Evolutionary conservation across 2,888 invertebrate species (phyloP).

Genomic region (Entomobrya proxima): DNA sequence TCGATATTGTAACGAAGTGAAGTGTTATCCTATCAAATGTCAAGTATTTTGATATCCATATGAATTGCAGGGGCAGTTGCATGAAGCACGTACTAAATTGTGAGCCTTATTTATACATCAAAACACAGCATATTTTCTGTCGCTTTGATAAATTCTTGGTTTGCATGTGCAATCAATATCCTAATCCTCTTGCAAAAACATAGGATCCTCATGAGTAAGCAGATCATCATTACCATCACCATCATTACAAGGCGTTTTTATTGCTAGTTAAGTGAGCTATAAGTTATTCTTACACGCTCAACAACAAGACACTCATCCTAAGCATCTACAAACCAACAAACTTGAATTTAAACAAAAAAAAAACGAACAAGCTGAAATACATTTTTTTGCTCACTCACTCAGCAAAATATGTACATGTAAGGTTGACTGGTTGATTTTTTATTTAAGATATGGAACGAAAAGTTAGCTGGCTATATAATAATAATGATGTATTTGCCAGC

Average conservation of each 20-base stretch:
- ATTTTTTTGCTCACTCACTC: not conserved
- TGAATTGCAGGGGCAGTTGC: not conserved
- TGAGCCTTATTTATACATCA: not conserved
- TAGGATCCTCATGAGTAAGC: slow-evolving; percentile 4
- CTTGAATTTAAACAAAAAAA: not conserved
- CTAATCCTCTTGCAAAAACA: slow-evolving; percentile 1
- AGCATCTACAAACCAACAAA: slow-evolving; percentile 20
- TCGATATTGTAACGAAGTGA: not conserved
- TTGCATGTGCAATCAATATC: too few relatives aligned
- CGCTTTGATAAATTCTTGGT: slow-evolving; percentile 8
- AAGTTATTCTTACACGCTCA: slow-evolving; percentile 31
- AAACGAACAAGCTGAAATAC: slow-evolving; percentile 1
- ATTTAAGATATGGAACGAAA: slow-evolving; percentile 7
- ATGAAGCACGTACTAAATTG: too few relatives aligned
- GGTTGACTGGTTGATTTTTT: slow-evolving; percentile 57
- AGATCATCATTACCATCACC: not conserved
- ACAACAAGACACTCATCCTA: not conserved
- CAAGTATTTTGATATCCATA: slow-evolving; percentile 3
- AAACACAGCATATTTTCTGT: not conserved
- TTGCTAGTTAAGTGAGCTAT: slow-evolving; percentile 8
- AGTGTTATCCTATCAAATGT: not conserved
- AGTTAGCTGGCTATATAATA: not conserved
- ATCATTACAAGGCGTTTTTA: slow-evolving; percentile 15
- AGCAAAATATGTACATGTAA: slow-evolving; percentile 41
- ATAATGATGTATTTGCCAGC: not conserved